These are phyloP conservation scores for Lycopodina hypogea DNA, from an alignment of 37 sponge, comb jelly and placozoan genomes.

Conservation along the genomic window DNA sequence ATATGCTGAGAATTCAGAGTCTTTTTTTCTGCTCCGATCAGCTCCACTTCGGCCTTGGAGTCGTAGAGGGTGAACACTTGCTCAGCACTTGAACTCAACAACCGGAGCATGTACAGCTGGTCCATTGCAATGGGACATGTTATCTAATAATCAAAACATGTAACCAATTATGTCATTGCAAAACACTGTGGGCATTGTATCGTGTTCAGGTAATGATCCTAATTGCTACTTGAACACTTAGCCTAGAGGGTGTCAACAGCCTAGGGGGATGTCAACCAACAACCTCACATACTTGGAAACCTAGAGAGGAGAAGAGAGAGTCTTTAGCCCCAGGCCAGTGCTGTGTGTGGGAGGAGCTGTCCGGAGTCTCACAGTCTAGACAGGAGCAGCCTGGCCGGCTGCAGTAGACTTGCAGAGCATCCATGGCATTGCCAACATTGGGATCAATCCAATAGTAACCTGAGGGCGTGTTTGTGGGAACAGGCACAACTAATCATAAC, in stretches of 20 bases:
- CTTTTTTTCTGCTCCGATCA: constrained; percentile 29
- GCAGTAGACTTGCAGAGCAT: constrained; percentile 66
- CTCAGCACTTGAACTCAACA: constrained; percentile 49
- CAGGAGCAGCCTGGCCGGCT: constrained; percentile 66
- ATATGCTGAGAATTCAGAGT: not conserved
- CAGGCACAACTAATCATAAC: too few relatives aligned
- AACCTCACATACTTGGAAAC: constrained; percentile 1
- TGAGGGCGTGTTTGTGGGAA: not conserved
- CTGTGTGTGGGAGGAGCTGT: not conserved
- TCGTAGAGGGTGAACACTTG: constrained; percentile 42
- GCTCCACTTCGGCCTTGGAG: not conserved
- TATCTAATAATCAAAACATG: constrained; percentile 20
- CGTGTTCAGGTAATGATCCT: not conserved
- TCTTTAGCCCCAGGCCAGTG: constrained; percentile 1
- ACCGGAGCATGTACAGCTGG: constrained; percentile 49
- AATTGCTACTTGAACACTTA: not conserved
- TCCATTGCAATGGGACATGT: constrained; percentile 27
- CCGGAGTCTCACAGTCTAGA: constrained; percentile 38
- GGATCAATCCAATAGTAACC: constrained; percentile 82
- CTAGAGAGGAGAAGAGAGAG: constrained; percentile 2
- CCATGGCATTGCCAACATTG: constrained; percentile 64
- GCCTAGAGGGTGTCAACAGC: not conserved
- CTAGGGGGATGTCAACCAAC: too few relatives aligned
- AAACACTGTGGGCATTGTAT: not conserved
- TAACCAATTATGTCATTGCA: not conserved